Percentiles rank a stretch among this genome's conserved stretches.
Conservation (phyloP, 2,797 vertebrate species). For the Hyperoplus lanceolatus region DNA sequence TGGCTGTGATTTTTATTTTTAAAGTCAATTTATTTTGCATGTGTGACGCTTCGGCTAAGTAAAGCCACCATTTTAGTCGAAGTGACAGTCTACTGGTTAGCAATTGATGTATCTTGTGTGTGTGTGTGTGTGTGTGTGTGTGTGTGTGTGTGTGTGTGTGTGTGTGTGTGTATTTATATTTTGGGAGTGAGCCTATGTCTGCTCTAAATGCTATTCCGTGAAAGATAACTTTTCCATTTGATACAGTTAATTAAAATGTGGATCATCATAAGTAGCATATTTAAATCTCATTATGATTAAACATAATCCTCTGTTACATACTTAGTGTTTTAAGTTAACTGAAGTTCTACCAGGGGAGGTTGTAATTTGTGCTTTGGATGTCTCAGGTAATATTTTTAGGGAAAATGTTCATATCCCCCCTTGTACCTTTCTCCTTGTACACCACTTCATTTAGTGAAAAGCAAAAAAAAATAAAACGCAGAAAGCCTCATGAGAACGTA, state of each 20-base stretch:
- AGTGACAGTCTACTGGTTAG: slow-evolving; percentile 51
- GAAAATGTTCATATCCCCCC: neutral
- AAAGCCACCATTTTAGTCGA: slow-evolving; percentile 43
- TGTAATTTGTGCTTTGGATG: neutral
- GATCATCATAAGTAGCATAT: neutral
- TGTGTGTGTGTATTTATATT: neutral
- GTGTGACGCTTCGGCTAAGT: slow-evolving; percentile 33
- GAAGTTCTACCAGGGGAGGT: neutral
- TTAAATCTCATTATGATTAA: neutral
- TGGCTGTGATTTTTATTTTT: slow-evolving; percentile 52
- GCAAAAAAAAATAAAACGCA: neutral
- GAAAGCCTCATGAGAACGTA: neutral
- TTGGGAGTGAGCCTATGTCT: neutral
- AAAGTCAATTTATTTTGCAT: slow-evolving; percentile 48
- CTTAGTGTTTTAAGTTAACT: neutral
- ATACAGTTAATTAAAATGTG: neutral
- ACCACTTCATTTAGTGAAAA: neutral
- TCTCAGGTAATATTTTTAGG: neutral
- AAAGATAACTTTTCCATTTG: neutral
- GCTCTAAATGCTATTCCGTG: neutral
- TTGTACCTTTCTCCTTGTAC: neutral
- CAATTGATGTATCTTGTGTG: slow-evolving; percentile 23
- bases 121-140: neutral
- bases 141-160: slow-evolving; percentile 2
- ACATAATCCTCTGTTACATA: neutral